Base-by-base conservation (phyloP, 1,140 invertebrate genomes). In the Drosophila leontia region DNA sequence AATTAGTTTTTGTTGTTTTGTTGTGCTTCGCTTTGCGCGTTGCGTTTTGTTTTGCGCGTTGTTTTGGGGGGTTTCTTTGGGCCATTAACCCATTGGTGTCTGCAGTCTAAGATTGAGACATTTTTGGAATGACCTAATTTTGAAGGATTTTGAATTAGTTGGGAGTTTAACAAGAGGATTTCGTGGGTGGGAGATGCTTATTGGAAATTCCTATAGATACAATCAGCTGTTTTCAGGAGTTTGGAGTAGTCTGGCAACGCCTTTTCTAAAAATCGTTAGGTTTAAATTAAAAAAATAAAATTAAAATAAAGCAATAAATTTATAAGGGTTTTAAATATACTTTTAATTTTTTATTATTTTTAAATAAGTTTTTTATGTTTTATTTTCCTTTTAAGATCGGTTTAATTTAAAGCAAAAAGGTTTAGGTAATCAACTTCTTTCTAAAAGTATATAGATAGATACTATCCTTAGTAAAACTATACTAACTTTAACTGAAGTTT, bases 1-100 rank as follows among this genome's bases (percentile, higher is more conserved):
- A 88, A 88, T 88, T 87, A 83, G 84, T 64, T 78, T 62, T 78
- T 78, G 48, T 77, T 77, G 56, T 48, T 69, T 80, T 77, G 58
- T 77, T 70, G 50, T 56, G 62, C 29, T 62, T 76, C n/a, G 48
- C 58, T 68, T 60, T 69, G 75, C 47, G 75, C 47, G 60, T 50
- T 79, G 48, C 70, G 58, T 65, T 82, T 83, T 62, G 64, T 59
- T 56, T 65, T 69, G 51, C 41, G 15, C 51, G 17, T 44, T 50
- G 53, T 69, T 77, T 56, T 51, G 50, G 35, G 39, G 23, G 58
- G 42, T 42, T 35, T 17, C 62, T 53, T 34, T 44, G 47, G 62
- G 67, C 35, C 69, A 15, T 72, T 72, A 72, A 72, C 69, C 69
- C 67, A 72, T 23, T 51, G 67, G 11, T 60, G 37, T 7, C 48